These are phyloP conservation scores for Rhamnusium bicolor DNA, from an alignment of 2,888 invertebrate species.

Conservation along the genomic window DNA sequence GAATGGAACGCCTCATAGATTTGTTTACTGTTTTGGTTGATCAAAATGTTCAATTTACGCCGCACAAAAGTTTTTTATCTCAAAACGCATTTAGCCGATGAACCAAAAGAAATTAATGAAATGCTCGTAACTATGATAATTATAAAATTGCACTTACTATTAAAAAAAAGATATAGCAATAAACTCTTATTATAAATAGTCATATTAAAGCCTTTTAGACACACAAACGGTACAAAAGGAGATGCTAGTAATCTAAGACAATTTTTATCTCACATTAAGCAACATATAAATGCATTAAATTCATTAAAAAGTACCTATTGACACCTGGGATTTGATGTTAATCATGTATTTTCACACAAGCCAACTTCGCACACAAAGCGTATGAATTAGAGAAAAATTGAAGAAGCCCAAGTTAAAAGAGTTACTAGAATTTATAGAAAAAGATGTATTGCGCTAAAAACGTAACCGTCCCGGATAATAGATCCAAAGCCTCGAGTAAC, in stretches of 20 bases:
- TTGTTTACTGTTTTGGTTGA: neutral
- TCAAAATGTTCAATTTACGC: neutral
- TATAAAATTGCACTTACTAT: neutral
- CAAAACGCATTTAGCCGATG: neutral
- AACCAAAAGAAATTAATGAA: neutral
- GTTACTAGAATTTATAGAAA: neutral
- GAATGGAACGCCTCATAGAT: neutral
- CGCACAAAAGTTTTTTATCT: neutral
- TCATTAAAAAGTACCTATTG: neutral
- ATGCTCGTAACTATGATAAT: neutral
- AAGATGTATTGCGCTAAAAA: neutral
- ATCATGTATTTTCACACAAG: neutral
- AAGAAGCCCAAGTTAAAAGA: neutral
- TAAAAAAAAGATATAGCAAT: neutral
- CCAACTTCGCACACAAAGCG: neutral
- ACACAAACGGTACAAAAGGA: neutral
- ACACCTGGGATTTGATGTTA: neutral
- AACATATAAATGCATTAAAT: neutral
- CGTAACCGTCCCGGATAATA: neutral
- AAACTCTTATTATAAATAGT: neutral
- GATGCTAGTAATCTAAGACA: neutral
- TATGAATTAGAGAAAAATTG: neutral
- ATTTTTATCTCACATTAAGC: neutral
- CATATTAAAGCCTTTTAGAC: constrained; percentile 1
- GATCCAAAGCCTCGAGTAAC: neutral